Conservation (phyloP, 2,797 vertebrate genomes). For the Clarias platycephalus region DNA sequence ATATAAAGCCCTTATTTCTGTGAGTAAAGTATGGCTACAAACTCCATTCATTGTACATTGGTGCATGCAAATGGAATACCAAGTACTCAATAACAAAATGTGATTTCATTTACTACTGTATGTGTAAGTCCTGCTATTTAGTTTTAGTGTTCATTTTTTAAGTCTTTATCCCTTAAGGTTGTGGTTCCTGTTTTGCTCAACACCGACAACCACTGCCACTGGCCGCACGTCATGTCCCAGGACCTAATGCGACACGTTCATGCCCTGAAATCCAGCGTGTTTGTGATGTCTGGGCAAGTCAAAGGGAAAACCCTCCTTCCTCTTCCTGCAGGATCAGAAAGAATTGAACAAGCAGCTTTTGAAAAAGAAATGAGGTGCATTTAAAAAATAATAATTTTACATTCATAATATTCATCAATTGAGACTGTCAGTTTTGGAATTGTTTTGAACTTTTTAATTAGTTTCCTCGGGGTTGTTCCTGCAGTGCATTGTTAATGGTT, state of each 20-base stretch:
- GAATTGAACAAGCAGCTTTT: slow-evolving; percentile 68
- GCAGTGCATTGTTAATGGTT: slow-evolving; percentile 5
- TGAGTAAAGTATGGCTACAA: neutral
- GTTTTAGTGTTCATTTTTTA: neutral
- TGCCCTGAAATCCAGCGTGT: slow-evolving; percentile 75
- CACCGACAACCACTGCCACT: slow-evolving; percentile 77
- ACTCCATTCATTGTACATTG: neutral
- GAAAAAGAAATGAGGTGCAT: slow-evolving; percentile 74
- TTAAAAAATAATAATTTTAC: neutral
- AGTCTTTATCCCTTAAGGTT: slow-evolving; percentile 71
- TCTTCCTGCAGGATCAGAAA: slow-evolving; percentile 77
- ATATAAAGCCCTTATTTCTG: neutral
- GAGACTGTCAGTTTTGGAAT: neutral
- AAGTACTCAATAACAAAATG: neutral
- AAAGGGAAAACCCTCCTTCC: slow-evolving; percentile 86
- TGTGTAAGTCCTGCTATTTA: slow-evolving; percentile 66
- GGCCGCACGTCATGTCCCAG: slow-evolving; percentile 83
- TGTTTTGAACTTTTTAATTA: slow-evolving; percentile 8
- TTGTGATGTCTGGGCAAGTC: slow-evolving; percentile 78
- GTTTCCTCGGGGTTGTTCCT: neutral
- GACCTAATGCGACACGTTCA: slow-evolving; percentile 79
- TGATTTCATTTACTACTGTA: neutral
- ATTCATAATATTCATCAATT: neutral
- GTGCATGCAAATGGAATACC: neutral
- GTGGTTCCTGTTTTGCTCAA: slow-evolving; percentile 82